These are phyloP conservation scores for Halcyon senegalensis DNA, from an alignment of 2,113 vertebrate genomes.

Conservation along the genomic window DNA sequence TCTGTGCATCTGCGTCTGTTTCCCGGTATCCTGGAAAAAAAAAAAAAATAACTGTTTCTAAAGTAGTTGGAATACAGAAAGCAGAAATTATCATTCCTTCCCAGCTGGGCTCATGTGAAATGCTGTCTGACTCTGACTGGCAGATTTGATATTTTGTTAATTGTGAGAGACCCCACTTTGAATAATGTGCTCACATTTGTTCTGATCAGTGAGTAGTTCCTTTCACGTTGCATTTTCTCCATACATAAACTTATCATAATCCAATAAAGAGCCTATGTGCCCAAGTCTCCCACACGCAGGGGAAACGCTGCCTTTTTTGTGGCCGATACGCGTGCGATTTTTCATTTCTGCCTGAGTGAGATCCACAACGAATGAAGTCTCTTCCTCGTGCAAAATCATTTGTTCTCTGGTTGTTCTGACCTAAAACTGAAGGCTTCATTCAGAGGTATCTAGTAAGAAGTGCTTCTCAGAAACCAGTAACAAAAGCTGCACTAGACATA, in stretches of 20 bases:
- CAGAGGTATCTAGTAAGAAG: neutral
- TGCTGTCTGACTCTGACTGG: slow-evolving; percentile 12
- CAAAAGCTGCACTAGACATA: neutral
- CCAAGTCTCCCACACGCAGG: neutral
- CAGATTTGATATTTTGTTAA: slow-evolving; percentile 44
- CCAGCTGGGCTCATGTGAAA: slow-evolving; percentile 26
- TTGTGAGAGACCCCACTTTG: slow-evolving; percentile 32
- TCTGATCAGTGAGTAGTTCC: slow-evolving; percentile 18
- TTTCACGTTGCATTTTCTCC: slow-evolving; percentile 28
- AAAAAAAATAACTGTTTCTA: neutral
- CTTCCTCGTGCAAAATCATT: neutral
- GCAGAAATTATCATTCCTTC: neutral
- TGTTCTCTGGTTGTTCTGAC: neutral
- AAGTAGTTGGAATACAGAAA: neutral
- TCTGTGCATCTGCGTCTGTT: slow-evolving; percentile 2
- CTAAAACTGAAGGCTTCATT: slow-evolving; percentile 1
- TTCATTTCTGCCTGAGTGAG: neutral
- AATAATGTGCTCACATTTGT: slow-evolving; percentile 4
- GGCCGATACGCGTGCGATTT: neutral
- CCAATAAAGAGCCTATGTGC: neutral
- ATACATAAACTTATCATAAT: slow-evolving; percentile 40
- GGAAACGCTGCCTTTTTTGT: neutral
- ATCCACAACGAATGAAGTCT: neutral
- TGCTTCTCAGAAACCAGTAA: neutral
- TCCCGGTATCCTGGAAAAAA: neutral